These are phyloP conservation scores for Leucania comma DNA, from an alignment of 2,888 invertebrate species.

Conservation along the genomic window DNA sequence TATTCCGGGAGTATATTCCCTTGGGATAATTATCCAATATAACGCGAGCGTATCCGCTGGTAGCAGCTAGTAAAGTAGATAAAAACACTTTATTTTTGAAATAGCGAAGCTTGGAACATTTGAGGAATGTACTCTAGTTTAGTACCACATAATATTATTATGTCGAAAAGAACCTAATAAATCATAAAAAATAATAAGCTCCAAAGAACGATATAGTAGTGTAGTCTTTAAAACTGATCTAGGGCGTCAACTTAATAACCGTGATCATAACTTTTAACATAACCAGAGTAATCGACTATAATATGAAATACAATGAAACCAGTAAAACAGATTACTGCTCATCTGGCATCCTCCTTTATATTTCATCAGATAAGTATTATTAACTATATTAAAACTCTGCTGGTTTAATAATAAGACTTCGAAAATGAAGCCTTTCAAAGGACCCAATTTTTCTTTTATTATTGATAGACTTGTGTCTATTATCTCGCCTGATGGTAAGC, in stretches of 20 bases:
- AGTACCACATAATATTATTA: background rate
- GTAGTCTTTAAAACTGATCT: slow-evolving; percentile 27
- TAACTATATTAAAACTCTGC: too few species aligned
- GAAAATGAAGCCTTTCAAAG: too few species aligned
- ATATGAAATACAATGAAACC: slow-evolving; percentile 5
- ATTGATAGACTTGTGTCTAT: too few species aligned
- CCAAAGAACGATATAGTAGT: background rate
- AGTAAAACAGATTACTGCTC: slow-evolving; percentile 34
- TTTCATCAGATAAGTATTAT: background rate
- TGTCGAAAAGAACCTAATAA: background rate
- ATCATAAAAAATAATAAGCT: slow-evolving; percentile 11
- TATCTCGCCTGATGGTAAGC: too few species aligned
- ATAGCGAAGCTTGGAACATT: background rate
- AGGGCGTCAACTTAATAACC: slow-evolving; percentile 55
- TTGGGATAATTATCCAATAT: too few species aligned
- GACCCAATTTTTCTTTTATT: too few species aligned
- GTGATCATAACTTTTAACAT: slow-evolving; percentile 65
- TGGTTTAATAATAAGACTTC: too few species aligned
- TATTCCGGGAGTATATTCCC: too few species aligned
- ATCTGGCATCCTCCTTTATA: background rate
- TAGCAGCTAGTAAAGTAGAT: too few species aligned
- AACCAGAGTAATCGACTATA: slow-evolving; percentile 71
- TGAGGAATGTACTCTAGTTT: background rate
- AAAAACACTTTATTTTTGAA: too few species aligned
- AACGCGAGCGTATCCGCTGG: too few species aligned